These are phyloP conservation scores for Rhinichthys klamathensis DNA, from an alignment of 2,113 vertebrate species.

Conservation along the genomic window DNA sequence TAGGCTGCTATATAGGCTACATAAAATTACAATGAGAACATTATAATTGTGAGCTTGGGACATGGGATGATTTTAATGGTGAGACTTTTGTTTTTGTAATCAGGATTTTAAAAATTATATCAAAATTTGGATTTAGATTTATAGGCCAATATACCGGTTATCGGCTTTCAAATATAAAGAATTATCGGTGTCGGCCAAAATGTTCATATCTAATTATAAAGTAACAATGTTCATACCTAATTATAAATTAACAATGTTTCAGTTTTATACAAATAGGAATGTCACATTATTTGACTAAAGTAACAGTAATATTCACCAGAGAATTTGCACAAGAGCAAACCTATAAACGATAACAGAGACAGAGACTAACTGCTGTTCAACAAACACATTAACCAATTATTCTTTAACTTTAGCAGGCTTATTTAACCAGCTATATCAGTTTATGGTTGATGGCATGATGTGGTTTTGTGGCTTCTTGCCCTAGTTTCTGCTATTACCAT, in stretches of 20 bases:
- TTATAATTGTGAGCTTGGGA: too few species aligned
- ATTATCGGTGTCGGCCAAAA: too few species aligned
- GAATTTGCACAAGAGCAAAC: neutral
- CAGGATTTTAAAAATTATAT: too few species aligned
- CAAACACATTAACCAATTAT: neutral
- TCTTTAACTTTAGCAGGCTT: neutral
- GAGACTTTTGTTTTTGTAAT: too few species aligned
- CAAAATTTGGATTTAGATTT: too few species aligned
- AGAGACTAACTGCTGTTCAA: neutral
- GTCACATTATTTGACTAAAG: neutral
- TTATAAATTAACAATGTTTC: neutral
- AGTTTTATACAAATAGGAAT: neutral
- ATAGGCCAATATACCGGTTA: too few species aligned
- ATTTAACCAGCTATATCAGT: neutral
- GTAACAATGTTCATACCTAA: too few species aligned
- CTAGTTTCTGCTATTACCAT: neutral
- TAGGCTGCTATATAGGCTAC: too few species aligned
- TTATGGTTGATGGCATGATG: neutral
- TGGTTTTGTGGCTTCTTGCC: neutral
- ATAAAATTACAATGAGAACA: too few species aligned
- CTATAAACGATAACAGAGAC: neutral
- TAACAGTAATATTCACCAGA: neutral
- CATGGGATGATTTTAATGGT: too few species aligned
- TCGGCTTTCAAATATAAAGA: too few species aligned
- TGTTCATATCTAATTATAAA: too few species aligned